Base-by-base conservation (phyloP, 2,797 vertebrate genomes). In the Loriculus beryllinus region DNA sequence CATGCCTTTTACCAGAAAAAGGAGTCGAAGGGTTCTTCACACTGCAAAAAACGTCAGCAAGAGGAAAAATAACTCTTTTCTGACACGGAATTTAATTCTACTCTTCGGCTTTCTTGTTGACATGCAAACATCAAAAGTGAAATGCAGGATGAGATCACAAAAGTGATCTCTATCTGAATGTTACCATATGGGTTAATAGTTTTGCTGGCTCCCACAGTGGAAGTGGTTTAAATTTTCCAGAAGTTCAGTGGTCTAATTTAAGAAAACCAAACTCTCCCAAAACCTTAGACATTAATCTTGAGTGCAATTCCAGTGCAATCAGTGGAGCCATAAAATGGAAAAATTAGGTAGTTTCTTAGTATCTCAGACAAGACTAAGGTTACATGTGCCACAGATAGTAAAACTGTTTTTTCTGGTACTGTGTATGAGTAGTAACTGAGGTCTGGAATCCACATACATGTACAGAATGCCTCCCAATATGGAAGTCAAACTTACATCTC, bases 151-250 rank as follows among this genome's bases (percentile, higher is more conserved):
- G 95, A 96, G 95, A 75, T 94, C 92, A 84, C 64, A 68, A 69
- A 91, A 96, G 80, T 54, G 76, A 95, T 88, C 86, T 93, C 92
- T 78, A 87, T 54, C 67, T 94, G 92, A 96, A 72, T n/a, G 14
- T 82, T 94, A 80, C 92, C 94, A 95, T 43, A 62, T 93, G 95
- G 76, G 57, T 96, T 94, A 88, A 92, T 26, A 80, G 86, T 51
- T 82, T 76, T 80, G 60, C 68, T 95, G 95, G 35, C 54, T 95
- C 33, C 14, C 74, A 75, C 3, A 3, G 20, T 68, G 47, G 75
- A 91, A 90, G 67, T 26, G 57, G 63, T 88, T 95, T 92, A 86
- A 69, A 17, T 95, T 95, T 95, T 88, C 76, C 89, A 92, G 59
- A 77, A 95, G 60, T 74, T 91, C 75, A 85, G 60, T 40, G 25